Percentiles rank a stretch among this genome's conserved stretches.
Evolutionary conservation across 2,797 vertebrate species (phyloP).

Genomic region (Protosalanx chinensis): DNA sequence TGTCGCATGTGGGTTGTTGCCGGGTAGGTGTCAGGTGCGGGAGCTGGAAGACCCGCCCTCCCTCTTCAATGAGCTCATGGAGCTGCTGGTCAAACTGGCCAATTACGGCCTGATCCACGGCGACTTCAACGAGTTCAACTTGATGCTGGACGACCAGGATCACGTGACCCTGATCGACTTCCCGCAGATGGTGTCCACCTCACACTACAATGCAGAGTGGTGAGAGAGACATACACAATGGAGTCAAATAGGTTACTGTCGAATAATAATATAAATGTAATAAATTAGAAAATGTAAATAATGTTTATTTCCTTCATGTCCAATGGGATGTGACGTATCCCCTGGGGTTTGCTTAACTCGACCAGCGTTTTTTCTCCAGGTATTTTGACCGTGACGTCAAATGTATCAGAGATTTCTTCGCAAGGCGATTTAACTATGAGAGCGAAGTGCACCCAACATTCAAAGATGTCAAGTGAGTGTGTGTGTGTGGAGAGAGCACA

Average conservation of each 20-base stretch:
- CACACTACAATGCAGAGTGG: conserved; percentile 94
- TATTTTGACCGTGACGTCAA: conserved; percentile 98
- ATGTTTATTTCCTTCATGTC: too few species aligned
- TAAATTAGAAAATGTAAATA: too few species aligned
- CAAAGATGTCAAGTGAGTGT: conserved; percentile 83
- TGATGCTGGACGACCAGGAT: conserved; percentile 89
- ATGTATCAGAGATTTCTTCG: conserved; percentile 91
- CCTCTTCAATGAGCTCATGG: conserved; percentile 93
- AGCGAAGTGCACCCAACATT: conserved; percentile 93
- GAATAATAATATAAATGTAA: too few species aligned
- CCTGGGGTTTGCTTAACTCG: conserved; percentile 13
- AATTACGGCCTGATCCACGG: conserved; percentile 95
- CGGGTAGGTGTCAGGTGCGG: conserved; percentile 82
- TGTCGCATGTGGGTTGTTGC: conserved; percentile 5
- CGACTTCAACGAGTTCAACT: conserved; percentile 98
- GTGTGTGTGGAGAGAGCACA: neutral
- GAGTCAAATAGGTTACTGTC: neutral
- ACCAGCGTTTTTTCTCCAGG: conserved; percentile 65
- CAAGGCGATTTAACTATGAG: conserved; percentile 85
- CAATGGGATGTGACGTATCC: neutral
- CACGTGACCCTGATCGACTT: conserved; percentile 95
- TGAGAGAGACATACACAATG: conserved; percentile 42
- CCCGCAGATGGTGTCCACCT: conserved; percentile 97
- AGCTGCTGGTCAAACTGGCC: conserved; percentile 91
- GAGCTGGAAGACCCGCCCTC: conserved; percentile 83